Evolutionary conservation across 1,140 invertebrate species (phyloP).

Genomic region (Atta texana): DNA sequence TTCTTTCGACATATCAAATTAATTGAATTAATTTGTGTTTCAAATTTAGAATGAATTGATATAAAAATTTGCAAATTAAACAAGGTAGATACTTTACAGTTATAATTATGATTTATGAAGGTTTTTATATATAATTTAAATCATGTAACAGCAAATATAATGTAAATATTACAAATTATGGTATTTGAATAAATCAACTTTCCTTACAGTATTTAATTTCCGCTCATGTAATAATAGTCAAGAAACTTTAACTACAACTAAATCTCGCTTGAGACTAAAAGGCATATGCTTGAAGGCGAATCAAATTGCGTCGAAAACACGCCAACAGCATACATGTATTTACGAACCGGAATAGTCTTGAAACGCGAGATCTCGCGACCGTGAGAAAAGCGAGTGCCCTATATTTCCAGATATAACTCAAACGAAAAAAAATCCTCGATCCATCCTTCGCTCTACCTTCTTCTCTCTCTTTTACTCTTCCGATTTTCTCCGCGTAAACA

Average conservation of each 20-base stretch:
- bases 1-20: not conserved
- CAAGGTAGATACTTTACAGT: not conserved
- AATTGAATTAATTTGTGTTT: not conserved
- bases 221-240: not conserved
- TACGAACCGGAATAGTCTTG: slow-evolving; percentile 8
- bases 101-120: not conserved
- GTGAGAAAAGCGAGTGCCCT: slow-evolving; percentile 41
- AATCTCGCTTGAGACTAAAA: slow-evolving; percentile 3
- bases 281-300: slow-evolving; percentile 19
- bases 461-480: not conserved
- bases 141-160: not conserved
- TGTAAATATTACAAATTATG: not conserved
- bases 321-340: slow-evolving; percentile 3
- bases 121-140: not conserved
- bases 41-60: not conserved
- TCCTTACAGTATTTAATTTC: not conserved
- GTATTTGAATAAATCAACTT: not conserved
- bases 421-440: slow-evolving; percentile 12
- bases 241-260: not conserved
- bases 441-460: not conserved
- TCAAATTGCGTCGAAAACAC: slow-evolving; percentile 33
- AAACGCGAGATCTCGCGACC: slow-evolving; percentile 40
- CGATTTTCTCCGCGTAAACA: slow-evolving; percentile 13
- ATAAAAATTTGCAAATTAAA: not conserved
- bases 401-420: slow-evolving; percentile 29